A percentile compares a stretch with the other conserved stretches of the same genome.
These are phyloP conservation scores for Zaprionus bogoriensis DNA, from an alignment of 2,888 invertebrate species.

Conservation along the genomic window DNA sequence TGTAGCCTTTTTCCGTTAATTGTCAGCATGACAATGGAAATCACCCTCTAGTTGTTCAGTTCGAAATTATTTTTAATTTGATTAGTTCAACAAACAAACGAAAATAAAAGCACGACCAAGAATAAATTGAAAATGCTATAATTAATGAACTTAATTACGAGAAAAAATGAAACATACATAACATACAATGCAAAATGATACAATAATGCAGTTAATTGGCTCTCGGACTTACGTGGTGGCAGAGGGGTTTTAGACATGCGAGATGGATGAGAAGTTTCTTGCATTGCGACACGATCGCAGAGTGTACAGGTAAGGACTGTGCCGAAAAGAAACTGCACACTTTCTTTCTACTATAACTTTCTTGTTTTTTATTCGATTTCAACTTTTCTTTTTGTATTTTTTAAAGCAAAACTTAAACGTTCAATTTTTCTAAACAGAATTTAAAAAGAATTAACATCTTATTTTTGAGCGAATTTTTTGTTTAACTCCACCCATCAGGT, in stretches of 20 bases:
- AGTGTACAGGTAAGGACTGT: too few relatives aligned
- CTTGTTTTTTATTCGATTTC: too few relatives aligned
- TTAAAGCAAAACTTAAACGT: too few relatives aligned
- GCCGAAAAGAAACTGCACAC: too few relatives aligned
- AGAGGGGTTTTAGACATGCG: neutral
- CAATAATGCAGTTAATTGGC: neutral
- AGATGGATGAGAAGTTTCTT: neutral
- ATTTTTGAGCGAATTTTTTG: too few relatives aligned
- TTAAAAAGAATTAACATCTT: too few relatives aligned
- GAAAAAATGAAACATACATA: neutral
- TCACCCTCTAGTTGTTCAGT: neutral
- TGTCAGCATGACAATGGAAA: conserved; percentile 6
- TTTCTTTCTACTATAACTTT: too few relatives aligned
- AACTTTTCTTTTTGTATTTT: too few relatives aligned
- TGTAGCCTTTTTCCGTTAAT: neutral
- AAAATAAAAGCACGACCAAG: neutral
- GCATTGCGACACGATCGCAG: neutral
- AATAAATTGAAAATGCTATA: neutral
- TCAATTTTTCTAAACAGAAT: too few relatives aligned
- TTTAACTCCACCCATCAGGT: too few relatives aligned
- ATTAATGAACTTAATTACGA: neutral
- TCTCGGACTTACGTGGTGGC: neutral
- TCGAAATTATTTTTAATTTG: neutral
- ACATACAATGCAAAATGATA: too few relatives aligned
- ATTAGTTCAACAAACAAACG: conserved; percentile 6